phyloP scores from a whole-genome alignment of 2,888 invertebrate genomes.

The Gastracanthus pulcherrimus region DNA sequence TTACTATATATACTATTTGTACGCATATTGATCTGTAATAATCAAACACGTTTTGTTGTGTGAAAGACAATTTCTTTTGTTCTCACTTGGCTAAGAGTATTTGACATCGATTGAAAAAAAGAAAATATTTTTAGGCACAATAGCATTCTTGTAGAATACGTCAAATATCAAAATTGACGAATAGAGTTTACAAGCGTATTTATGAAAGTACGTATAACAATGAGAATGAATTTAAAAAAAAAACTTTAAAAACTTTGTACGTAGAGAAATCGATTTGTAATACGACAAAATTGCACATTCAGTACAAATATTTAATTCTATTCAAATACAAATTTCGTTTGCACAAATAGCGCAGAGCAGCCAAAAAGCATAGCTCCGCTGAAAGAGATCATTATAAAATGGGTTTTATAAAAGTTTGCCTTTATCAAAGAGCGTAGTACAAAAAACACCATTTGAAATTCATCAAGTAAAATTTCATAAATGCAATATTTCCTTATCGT shows the following conservation, averaged over 20 bases:
- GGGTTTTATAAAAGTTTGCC: conserved; percentile 32
- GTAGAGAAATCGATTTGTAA: conserved; percentile 2
- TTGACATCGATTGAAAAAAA: conserved; percentile 42
- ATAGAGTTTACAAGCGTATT: background rate
- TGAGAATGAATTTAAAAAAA: background rate
- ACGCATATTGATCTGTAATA: conserved; percentile 23
- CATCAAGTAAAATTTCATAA: conserved; percentile 44
- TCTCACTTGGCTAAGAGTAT: conserved; percentile 49
- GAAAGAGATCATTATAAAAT: conserved; percentile 43
- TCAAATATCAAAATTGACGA: conserved; percentile 9
- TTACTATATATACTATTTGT: conserved; percentile 17
- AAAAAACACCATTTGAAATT: conserved; percentile 42
- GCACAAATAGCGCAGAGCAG: background rate
- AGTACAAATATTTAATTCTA: background rate
- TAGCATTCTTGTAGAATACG: conserved; percentile 40
- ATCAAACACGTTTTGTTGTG: conserved; percentile 25
- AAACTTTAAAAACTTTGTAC: background rate
- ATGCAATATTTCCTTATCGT: conserved; percentile 46
- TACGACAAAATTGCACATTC: conserved; percentile 17
- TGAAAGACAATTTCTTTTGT: conserved; percentile 55
- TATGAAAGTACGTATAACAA: conserved; percentile 20
- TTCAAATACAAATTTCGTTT: conserved; percentile 33
- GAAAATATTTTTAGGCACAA: conserved; percentile 54
- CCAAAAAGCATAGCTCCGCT: background rate
- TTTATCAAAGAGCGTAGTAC: conserved; percentile 26